Conservation (phyloP, 2,797 vertebrate species). For the Caiman crocodilus region DNA sequence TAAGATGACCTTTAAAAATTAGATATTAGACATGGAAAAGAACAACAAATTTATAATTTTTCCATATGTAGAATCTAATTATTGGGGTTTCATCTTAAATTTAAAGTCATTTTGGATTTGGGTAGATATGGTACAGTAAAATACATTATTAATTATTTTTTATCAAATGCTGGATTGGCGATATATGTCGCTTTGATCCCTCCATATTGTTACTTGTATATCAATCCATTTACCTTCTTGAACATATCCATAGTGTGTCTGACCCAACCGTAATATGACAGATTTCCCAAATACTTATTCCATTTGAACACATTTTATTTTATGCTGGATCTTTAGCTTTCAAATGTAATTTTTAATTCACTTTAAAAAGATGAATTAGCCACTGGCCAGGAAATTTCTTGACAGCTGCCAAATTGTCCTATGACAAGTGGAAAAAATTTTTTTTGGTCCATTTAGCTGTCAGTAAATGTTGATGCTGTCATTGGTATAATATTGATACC, state of each 20-base stretch:
- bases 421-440: neutral
- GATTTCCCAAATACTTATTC: conserved; percentile 16
- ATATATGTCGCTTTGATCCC: neutral
- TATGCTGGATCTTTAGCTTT: neutral
- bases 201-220: neutral
- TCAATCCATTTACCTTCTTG: neutral
- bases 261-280: neutral
- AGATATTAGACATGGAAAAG: no score
- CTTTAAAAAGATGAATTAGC: conserved; percentile 33
- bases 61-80: no score
- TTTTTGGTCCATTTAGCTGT: conserved; percentile 40
- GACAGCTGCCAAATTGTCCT: conserved; percentile 21
- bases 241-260: conserved; percentile 2
- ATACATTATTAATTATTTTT: neutral
- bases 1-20: no score
- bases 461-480: conserved; percentile 47
- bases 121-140: neutral
- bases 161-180: neutral
- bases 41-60: no score
- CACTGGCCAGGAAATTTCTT: neutral
- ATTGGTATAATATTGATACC: conserved; percentile 35
- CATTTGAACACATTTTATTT: neutral
- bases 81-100: no score
- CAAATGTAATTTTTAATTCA: conserved; percentile 7
- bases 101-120: no score